phyloP scores from a whole-genome alignment of 2,888 invertebrate species.

The Ochropleura leucogaster region DNA sequence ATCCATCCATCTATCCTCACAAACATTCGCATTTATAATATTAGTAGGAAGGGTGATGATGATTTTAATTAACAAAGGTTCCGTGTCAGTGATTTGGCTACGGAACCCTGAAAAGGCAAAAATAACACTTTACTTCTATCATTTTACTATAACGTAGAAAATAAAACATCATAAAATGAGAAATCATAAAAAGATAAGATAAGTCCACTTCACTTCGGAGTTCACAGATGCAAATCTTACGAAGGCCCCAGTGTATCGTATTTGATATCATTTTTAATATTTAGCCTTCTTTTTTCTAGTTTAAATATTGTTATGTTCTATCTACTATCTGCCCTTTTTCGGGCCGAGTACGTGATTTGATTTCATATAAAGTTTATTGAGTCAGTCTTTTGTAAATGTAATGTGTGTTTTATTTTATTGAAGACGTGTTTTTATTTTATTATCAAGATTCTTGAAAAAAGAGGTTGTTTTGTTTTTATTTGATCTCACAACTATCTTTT shows the following conservation, averaged over 20 bases:
- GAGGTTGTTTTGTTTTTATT: neutral
- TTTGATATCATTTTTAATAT: slow-evolving; percentile 29
- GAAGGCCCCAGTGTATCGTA: slow-evolving; percentile 21
- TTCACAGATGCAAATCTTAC: slow-evolving; percentile 53
- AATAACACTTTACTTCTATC: neutral
- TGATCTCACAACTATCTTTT: neutral
- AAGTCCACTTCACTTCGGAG: slow-evolving; percentile 21
- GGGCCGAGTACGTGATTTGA: slow-evolving; percentile 26
- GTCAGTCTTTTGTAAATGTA: slow-evolving; percentile 11
- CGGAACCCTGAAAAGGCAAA: neutral
- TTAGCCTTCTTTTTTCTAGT: slow-evolving; percentile 12
- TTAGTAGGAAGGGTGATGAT: too few relatives aligned
- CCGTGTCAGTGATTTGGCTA: too few relatives aligned
- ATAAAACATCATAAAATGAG: slow-evolving; percentile 30
- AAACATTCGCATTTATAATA: too few relatives aligned
- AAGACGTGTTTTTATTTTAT: slow-evolving; percentile 13
- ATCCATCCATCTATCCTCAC: too few relatives aligned
- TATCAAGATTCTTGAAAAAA: neutral
- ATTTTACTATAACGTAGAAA: slow-evolving; percentile 19
- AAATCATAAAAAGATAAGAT: slow-evolving; percentile 38
- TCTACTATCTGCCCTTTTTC: slow-evolving; percentile 23
- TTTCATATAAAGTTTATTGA: slow-evolving; percentile 20
- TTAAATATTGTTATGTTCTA: slow-evolving; percentile 23
- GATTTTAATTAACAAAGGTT: too few relatives aligned
- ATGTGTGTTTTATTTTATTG: slow-evolving; percentile 1